Conservation (phyloP, 2,113 vertebrate genomes). For the Scophthalmus maximus region DNA sequence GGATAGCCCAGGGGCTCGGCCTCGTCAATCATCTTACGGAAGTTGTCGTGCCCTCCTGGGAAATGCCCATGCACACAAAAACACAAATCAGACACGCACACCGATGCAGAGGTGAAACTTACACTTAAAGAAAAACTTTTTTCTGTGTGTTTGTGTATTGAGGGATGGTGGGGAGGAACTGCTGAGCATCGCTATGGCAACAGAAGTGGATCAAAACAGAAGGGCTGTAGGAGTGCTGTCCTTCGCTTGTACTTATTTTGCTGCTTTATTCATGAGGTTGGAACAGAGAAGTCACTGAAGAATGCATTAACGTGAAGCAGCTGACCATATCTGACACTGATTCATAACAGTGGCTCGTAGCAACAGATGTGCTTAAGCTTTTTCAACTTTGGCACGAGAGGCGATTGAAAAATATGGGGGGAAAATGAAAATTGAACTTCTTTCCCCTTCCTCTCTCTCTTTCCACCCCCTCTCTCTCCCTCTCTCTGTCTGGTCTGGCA, state of each 20-base stretch:
- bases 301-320: constrained; percentile 58
- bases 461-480: neutral
- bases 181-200: constrained; percentile 49
- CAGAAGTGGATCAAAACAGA: constrained; percentile 51
- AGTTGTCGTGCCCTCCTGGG: constrained; percentile 91
- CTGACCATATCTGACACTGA: constrained; percentile 53
- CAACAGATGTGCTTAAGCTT: constrained; percentile 51
- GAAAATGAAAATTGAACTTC: constrained; percentile 12
- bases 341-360: constrained; percentile 26
- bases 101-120: neutral
- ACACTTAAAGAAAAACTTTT: no score
- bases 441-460: neutral
- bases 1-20: constrained; percentile 92
- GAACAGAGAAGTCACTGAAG: constrained; percentile 37
- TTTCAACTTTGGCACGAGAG: constrained; percentile 10
- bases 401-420: constrained; percentile 8
- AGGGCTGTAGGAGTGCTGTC: constrained; percentile 49
- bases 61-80: constrained; percentile 39
- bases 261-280: constrained; percentile 50
- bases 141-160: no score
- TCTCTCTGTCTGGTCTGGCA: constrained; percentile 28
- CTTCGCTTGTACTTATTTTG: constrained; percentile 31
- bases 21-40: constrained; percentile 93
- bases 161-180: neutral
- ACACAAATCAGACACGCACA: neutral